These are phyloP conservation scores for Parazoanthus swiftii DNA, from an alignment of 92 coral and sea anemone genomes.

Conservation along the genomic window DNA sequence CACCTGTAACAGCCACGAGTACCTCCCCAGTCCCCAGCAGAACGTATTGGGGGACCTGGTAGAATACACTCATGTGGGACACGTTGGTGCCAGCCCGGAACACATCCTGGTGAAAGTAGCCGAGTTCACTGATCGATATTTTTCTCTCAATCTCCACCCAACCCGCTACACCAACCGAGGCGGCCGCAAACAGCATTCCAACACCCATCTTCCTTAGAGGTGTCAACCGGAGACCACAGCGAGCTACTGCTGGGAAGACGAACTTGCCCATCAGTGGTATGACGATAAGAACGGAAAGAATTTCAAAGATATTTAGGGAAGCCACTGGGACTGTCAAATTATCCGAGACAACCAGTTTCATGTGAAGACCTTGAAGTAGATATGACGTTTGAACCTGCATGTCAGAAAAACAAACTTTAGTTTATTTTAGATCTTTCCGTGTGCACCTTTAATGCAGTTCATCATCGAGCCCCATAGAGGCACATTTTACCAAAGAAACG, in stretches of 20 bases:
- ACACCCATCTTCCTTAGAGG: constrained; percentile 86
- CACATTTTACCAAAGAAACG: too few species aligned
- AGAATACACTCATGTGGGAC: constrained; percentile 69
- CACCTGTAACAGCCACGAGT: constrained; percentile 74
- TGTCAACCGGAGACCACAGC: constrained; percentile 62
- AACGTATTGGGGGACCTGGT: constrained; percentile 80
- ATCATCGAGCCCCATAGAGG: too few species aligned
- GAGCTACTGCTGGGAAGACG: constrained; percentile 72
- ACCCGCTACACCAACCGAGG: constrained; percentile 84
- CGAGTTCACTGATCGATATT: constrained; percentile 36
- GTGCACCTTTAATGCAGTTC: too few species aligned
- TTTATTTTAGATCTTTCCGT: neutral
- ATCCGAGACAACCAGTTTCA: constrained; percentile 52
- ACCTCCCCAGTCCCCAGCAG: constrained; percentile 76
- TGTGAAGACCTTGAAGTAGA: constrained; percentile 82
- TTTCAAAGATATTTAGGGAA: constrained; percentile 63
- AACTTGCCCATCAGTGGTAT: constrained; percentile 87
- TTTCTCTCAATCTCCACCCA: constrained; percentile 73
- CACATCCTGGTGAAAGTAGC: constrained; percentile 48
- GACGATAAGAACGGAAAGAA: constrained; percentile 55
- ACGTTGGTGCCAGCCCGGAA: constrained; percentile 48
- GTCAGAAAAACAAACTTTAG: constrained; percentile 3
- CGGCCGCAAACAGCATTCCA: constrained; percentile 85
- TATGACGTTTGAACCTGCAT: constrained; percentile 74
- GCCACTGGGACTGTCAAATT: constrained; percentile 65